Evolutionary conservation across 2,797 vertebrate species (phyloP).

Genomic region (Acanthurus leucopareius): DNA sequence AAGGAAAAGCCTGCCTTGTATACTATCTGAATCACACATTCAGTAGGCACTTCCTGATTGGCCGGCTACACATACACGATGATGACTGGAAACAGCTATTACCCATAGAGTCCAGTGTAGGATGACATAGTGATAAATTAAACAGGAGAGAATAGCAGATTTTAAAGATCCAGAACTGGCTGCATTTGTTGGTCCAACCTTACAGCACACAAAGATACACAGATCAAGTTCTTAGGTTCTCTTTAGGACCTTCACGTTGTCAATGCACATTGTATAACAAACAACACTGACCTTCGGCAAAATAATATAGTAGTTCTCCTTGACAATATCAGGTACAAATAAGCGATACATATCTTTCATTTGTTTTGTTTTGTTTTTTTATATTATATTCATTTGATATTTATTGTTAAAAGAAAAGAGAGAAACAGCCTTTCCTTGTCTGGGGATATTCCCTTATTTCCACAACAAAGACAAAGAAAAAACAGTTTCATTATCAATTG

Average conservation of each 20-base stretch:
- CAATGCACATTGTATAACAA: slow-evolving; percentile 23
- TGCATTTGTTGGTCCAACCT: slow-evolving; percentile 30
- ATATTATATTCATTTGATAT: not conserved
- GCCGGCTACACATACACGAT: too few relatives aligned
- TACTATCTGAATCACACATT: too few relatives aligned
- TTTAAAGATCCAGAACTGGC: not conserved
- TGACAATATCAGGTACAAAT: slow-evolving; percentile 14
- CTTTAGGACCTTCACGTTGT: slow-evolving; percentile 4
- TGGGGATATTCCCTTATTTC: slow-evolving; percentile 64
- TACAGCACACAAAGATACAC: slow-evolving; percentile 30
- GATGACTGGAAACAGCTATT: too few relatives aligned
- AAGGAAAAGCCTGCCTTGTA: too few relatives aligned
- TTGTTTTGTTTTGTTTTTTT: slow-evolving; percentile 59
- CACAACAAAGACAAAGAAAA: slow-evolving; percentile 65
- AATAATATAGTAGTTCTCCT: not conserved
- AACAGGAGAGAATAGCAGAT: not conserved
- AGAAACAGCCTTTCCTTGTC: slow-evolving; percentile 35
- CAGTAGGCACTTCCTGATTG: too few relatives aligned
- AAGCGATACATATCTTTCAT: slow-evolving; percentile 31
- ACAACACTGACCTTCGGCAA: slow-evolving; percentile 21
- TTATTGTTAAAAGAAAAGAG: slow-evolving; percentile 35
- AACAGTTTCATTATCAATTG: slow-evolving; percentile 47
- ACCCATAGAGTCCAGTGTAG: too few relatives aligned
- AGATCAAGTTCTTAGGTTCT: not conserved
- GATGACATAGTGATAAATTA: too few relatives aligned